Evolutionary conservation across 1,140 invertebrate genomes (phyloP).

Genomic region (Calosoma granatense): DNA sequence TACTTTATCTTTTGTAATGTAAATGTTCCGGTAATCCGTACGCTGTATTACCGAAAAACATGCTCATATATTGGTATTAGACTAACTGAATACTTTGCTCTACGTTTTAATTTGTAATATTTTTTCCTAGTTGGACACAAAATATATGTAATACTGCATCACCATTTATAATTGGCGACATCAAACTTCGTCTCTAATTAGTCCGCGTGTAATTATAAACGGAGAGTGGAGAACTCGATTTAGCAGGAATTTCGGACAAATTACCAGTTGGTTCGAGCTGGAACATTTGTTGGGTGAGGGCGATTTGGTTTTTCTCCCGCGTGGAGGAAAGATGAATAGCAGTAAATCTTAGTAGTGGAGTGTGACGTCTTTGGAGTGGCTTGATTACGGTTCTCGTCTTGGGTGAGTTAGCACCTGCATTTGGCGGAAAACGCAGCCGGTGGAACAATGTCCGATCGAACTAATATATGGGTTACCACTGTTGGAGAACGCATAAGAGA

Average conservation of each 20-base stretch:
- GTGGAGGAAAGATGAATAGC: background rate
- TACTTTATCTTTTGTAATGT: too few species aligned
- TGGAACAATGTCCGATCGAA: conserved; percentile 4
- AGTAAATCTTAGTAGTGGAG: background rate
- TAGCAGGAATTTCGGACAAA: too few species aligned
- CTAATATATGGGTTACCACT: background rate
- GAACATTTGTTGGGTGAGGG: too few species aligned
- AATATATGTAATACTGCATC: background rate
- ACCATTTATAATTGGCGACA: background rate
- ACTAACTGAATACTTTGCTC: too few species aligned
- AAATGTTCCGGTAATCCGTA: too few species aligned
- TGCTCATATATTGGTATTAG: too few species aligned
- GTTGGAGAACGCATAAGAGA: background rate
- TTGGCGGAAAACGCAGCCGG: background rate
- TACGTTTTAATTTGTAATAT: too few species aligned
- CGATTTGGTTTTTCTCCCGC: too few species aligned
- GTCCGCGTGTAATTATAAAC: background rate
- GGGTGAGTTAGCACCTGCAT: background rate
- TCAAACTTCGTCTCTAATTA: background rate
- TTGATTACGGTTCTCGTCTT: background rate
- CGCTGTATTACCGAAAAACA: too few species aligned
- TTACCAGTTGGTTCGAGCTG: too few species aligned
- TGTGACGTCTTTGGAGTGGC: background rate
- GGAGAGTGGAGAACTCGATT: background rate
- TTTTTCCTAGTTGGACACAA: too few species aligned